Conservation (phyloP, 1,140 invertebrate genomes). For the Harlomillsia oculata region DNA sequence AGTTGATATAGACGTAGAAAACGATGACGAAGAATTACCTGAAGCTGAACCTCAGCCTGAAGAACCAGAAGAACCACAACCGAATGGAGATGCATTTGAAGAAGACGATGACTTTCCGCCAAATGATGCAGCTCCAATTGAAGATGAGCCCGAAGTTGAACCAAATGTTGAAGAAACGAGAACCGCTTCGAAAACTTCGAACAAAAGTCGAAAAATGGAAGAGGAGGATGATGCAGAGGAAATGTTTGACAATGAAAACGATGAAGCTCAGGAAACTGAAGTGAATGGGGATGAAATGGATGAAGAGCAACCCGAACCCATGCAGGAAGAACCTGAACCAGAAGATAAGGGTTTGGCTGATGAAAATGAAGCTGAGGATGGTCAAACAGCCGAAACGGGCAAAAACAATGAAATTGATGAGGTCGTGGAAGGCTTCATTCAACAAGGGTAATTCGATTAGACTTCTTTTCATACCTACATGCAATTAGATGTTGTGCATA, state of each 20-base stretch:
- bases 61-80: neutral
- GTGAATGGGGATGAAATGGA: neutral
- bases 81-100: no score
- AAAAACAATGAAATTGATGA: constrained; percentile 11
- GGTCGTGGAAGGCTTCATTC: neutral
- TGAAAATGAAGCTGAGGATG: constrained; percentile 21
- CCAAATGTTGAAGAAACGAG: neutral
- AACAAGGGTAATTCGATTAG: neutral
- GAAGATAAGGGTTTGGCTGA: no score
- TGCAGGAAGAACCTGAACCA: neutral
- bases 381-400: neutral
- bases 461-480: no score
- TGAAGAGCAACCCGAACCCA: neutral
- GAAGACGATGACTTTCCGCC: constrained; percentile 14
- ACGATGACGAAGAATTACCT: neutral
- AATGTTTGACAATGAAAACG: no score
- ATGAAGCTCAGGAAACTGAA: constrained; percentile 3
- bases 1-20: no score
- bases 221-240: neutral
- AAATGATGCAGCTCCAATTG: neutral
- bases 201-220: neutral
- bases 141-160: neutral
- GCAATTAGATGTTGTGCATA: no score
- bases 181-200: neutral
- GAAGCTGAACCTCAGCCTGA: constrained; percentile 1